These are phyloP conservation scores for Caenorhabditis sp. DNA, from an alignment of 2,888 invertebrate species.

Conservation along the genomic window DNA sequence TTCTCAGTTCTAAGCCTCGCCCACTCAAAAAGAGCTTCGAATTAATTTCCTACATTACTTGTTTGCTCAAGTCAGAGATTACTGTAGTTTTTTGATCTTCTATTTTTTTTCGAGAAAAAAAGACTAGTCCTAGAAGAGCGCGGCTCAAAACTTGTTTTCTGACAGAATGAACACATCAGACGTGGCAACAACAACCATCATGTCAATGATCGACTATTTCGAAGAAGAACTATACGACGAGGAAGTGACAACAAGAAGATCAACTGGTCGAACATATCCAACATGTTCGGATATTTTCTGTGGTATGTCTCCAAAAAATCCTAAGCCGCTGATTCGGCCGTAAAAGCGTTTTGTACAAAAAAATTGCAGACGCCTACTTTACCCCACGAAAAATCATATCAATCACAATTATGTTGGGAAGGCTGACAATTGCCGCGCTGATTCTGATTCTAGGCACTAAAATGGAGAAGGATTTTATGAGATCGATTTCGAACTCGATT, in stretches of 20 bases:
- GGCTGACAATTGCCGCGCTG: conserved; percentile 36
- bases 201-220: not conserved
- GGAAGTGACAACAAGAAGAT: conserved; percentile 15
- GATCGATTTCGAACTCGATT: conserved; percentile 46
- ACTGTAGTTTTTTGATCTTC: no score
- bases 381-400: conserved; percentile 28
- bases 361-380: conserved; percentile 40
- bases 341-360: not conserved
- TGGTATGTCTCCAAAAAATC: conserved; percentile 8
- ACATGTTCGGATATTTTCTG: conserved; percentile 33
- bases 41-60: no score
- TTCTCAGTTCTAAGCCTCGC: no score
- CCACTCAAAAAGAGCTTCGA: no score
- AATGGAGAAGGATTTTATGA: conserved; percentile 52
- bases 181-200: not conserved
- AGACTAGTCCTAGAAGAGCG: no score
- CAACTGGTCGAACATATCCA: conserved; percentile 20
- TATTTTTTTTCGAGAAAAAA: no score
- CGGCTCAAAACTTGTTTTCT: no score
- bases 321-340: not conserved
- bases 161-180: not conserved
- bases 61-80: no score
- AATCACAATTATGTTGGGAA: conserved; percentile 24
- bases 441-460: conserved; percentile 44
- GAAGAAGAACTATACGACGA: not conserved